Evolutionary conservation across 2,797 vertebrate genomes (phyloP), one percentile per base, ranked within the genome.

Genomic region (Limnodromus scolopaceus): DNA sequence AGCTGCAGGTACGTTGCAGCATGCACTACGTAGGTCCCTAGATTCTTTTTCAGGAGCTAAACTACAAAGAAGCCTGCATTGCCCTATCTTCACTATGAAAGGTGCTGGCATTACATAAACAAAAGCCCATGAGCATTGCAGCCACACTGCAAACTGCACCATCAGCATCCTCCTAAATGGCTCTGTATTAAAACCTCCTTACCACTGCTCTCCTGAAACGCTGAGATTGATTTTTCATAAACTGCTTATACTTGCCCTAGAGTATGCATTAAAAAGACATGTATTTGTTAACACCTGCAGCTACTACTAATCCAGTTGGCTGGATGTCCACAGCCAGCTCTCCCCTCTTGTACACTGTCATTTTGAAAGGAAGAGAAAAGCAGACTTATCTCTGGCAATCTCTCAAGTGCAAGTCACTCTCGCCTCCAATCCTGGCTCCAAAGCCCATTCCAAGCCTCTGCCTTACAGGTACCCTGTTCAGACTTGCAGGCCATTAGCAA

Each of bases 371-470:
- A 84, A 94, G 89, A 66, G 60, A 70, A 53, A 88, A 91, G 34
- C 69, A 92, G 78, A 78, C 10, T 77, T 87, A 96, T 89, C 92
- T 97, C 81, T 97, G 97, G 97, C 97, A 97, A 97, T 97, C 97
- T 91, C 91, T 95, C 96, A 97, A 97, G 68, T 23, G 38, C 94
- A 68, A 89, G 92, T 84, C 96, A 63, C 87, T 93, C 54, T 53
- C 2, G 30, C 83, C 84, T 79, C 74, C 48, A 1, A 28, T 41
- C 78, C 89, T 86, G 92, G 69, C 66, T 94, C 68, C 92, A 95
- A 95, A 93, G 83, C 85, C 36, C 39, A 91, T 91, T 95, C 88
- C 95, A 89, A 90, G 88, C 58, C 79, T 53, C 86, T 81, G 96
- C 93, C 94, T 96, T 30, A 32, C 51, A 41, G 63, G 87, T 36